These are phyloP conservation scores for Watersipora subatra DNA, from an alignment of 1,140 invertebrate genomes.

Conservation along the genomic window DNA sequence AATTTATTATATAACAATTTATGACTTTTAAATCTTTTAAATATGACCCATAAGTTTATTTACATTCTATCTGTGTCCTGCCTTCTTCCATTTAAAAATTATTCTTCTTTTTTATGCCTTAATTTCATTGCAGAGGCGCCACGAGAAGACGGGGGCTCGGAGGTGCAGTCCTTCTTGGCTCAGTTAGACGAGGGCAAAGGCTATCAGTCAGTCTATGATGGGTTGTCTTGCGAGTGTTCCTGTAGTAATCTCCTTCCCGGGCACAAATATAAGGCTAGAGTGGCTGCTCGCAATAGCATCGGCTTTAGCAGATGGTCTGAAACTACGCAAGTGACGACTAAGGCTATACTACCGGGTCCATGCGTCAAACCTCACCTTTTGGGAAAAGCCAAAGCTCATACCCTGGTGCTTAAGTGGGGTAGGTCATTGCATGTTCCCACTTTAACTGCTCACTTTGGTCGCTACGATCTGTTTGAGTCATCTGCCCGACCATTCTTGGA, in stretches of 20 bases:
- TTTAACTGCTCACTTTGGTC: too few relatives aligned
- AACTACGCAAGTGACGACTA: constrained; percentile 56
- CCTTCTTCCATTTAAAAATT: too few relatives aligned
- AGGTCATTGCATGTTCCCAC: too few relatives aligned
- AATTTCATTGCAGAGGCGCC: constrained; percentile 51
- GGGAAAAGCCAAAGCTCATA: constrained; percentile 55
- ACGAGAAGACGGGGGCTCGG: constrained; percentile 58
- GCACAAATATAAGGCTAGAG: constrained; percentile 60
- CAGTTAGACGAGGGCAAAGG: constrained; percentile 46
- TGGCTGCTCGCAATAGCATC: constrained; percentile 50
- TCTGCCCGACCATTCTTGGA: too few relatives aligned
- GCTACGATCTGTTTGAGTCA: too few relatives aligned
- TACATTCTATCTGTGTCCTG: too few relatives aligned
- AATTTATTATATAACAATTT: too few relatives aligned
- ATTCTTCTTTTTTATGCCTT: too few relatives aligned
- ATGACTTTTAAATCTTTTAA: too few relatives aligned
- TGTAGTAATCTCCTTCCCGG: constrained; percentile 68
- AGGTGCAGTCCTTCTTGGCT: constrained; percentile 59
- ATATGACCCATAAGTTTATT: too few relatives aligned
- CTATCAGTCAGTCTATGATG: constrained; percentile 51
- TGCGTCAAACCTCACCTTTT: constrained; percentile 54
- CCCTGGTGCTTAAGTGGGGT: constrained; percentile 51
- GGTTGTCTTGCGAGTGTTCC: constrained; percentile 56
- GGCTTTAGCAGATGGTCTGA: constrained; percentile 57
- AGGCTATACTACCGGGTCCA: constrained; percentile 55